Base-by-base conservation (phyloP, 2,888 invertebrate species). In the Oscheius sp. region DNA sequence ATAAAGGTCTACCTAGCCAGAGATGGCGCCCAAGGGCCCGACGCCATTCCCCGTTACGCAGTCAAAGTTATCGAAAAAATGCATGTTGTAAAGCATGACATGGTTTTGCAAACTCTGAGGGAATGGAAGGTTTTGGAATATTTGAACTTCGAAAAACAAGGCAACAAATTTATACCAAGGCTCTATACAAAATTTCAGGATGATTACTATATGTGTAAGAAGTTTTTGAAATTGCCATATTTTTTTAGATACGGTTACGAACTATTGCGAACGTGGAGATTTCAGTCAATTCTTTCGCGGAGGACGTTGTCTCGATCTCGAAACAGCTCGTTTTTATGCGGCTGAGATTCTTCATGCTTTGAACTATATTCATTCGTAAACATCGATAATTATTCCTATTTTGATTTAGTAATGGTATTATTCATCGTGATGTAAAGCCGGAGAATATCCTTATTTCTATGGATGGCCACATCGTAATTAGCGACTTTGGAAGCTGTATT, bases 171-270 rank as follows among this genome's bases (percentile, higher is more conserved):
- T 87, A 94, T 98, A 87, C 94, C 96, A 63, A 92, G 92, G 86
- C 90, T 99, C 70, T 94, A 92, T 87, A 95, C 93, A 89, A 95
- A 97, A 68, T 99, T 98, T 89, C 97, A 99, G 89, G 96, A 97
- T 87, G 87, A 90, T 32, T 92, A 93, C 82, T 90, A 93, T 84
- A 90, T 97, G 70, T 97, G 90, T 90, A 89, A 79, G 82, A n/a
- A 24, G 14, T 17, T 6, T 17, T 5, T 33, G 9, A 36, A 57
- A 26, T 12, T 38, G 5, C 8, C 12, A n/a, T 22, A 26, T 8
- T 22, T 26, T 64, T 64, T 38, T 50, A 90, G 90, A 95, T 89
- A 97, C 97, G 89, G 96, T 95, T 20, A 90, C 97, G 86, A 93
- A 93, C 20, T 94, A 93, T 88, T 96, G 95, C 67, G 92, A 93